Evolutionary conservation across 1,140 invertebrate species (phyloP).

Genomic region (Nasonia longicornis): DNA sequence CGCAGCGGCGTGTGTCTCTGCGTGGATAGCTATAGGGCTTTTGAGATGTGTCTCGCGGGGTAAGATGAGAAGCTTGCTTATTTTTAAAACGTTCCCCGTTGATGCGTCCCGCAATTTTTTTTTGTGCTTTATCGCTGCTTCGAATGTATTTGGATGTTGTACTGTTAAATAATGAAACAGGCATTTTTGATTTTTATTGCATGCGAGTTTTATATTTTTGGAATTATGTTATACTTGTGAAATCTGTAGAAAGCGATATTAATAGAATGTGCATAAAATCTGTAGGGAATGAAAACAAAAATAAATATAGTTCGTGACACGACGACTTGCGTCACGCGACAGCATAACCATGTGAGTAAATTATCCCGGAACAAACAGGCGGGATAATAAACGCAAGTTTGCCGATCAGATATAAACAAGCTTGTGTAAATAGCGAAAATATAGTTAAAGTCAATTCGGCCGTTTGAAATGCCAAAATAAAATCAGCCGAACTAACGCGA

Average conservation of each 20-base stretch:
- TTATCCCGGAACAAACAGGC: neutral
- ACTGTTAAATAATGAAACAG: too few relatives aligned
- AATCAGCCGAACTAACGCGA: neutral
- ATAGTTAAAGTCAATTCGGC: constrained; percentile 6
- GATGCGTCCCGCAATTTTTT: neutral
- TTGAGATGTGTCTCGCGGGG: neutral
- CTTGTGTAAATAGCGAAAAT: neutral
- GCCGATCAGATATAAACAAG: constrained; percentile 19
- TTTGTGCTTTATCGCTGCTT: neutral
- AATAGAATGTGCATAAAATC: constrained; percentile 11
- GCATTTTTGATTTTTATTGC: too few relatives aligned
- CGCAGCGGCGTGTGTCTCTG: neutral
- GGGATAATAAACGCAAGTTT: constrained; percentile 7
- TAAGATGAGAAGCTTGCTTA: neutral
- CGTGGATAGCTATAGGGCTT: neutral
- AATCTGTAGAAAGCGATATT: too few relatives aligned
- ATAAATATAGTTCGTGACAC: neutral
- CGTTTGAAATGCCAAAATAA: constrained; percentile 27
- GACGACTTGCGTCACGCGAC: constrained; percentile 7
- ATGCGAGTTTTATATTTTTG: neutral
- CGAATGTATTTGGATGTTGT: neutral
- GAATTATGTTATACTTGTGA: too few relatives aligned
- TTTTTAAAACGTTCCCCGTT: neutral
- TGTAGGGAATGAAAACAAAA: neutral
- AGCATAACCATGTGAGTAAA: constrained; percentile 17